phyloP scores from a whole-genome alignment of 2,113 vertebrate genomes.

The Neodon shergylaensis region DNA sequence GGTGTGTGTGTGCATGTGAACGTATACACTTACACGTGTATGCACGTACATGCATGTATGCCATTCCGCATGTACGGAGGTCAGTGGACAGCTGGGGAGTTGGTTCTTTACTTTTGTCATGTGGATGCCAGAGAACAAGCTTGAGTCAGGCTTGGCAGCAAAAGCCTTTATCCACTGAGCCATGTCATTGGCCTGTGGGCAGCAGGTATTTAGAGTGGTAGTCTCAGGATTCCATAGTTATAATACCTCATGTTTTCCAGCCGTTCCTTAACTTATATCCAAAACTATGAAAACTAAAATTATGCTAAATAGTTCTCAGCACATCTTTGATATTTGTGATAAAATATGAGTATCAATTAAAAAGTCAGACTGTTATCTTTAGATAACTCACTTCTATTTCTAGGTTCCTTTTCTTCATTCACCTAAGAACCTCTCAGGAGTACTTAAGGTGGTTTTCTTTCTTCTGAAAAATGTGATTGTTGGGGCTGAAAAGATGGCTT shows the following conservation, averaged over 20 bases:
- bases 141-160: not conserved
- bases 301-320: not conserved
- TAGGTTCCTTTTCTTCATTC: constrained; percentile 26
- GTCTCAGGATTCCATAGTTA: not conserved
- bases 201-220: not conserved
- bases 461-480: not conserved
- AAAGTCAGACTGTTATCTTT: constrained; percentile 32
- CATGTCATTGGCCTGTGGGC: not conserved
- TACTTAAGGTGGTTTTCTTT: constrained; percentile 21
- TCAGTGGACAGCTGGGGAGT: not conserved
- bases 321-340: constrained; percentile 25
- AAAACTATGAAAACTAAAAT: constrained; percentile 7
- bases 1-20: not conserved
- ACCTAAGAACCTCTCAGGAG: not conserved
- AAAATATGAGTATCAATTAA: constrained; percentile 29
- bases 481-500: not conserved
- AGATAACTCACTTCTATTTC: constrained; percentile 30
- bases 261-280: not conserved
- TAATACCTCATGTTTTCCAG: not conserved
- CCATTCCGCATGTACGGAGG: not conserved
- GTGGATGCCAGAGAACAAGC: not conserved
- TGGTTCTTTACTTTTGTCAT: too few relatives aligned
- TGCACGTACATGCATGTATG: too few relatives aligned
- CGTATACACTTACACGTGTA: not conserved
- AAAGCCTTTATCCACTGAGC: not conserved